Evolutionary conservation across 2,797 vertebrate species (phyloP), one percentile per base, ranked within the genome.

Genomic region (Odontamblyopus rebecca): DNA sequence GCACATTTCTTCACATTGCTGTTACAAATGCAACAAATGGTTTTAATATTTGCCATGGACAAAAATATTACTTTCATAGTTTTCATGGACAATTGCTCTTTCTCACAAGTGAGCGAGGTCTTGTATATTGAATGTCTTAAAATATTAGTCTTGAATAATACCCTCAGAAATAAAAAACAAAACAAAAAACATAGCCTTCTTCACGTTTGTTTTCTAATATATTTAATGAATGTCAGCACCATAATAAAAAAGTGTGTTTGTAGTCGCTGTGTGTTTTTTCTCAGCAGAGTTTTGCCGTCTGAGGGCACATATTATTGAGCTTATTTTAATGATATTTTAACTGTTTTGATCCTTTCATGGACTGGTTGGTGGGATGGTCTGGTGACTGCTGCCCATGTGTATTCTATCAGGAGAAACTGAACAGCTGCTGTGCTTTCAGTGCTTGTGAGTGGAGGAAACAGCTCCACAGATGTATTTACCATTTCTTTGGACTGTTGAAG

Each of bases 171-270:
- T 92, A 77, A 87, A 91, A 85, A 18, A 83, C 77, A 86, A 4
- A 35, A 35, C 1, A 35, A 35, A 38, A 38, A 38, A 9, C 85
- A 90, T 91, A 92, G 85, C 84, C 85, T 88, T 86, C 86, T 86
- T 86, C 93, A 91, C 92, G 84, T 93, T 93, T 84, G 87, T 94
- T 94, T 93, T 93, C 91, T 94, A 93, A 95, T 94, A 94, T 95
- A 94, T 94, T 90, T 91, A 92, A 92, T 90, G 88, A 85, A 90
- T 92, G 91, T 91, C 87, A 89, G 90, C 94, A 95, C 94, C 74
- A 88, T 89, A 92, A 93, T 92, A 92, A 90, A 90, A 80, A 85
- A 73, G 80, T 80, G 77, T 90, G 89, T 93, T 91, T 91, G 82
- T 92, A 90, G 76, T 19, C 12, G 32, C 56, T 80, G 79, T 8